phyloP scores from a whole-genome alignment of 2,113 vertebrate species.

The Vulpes lagopus region DNA sequence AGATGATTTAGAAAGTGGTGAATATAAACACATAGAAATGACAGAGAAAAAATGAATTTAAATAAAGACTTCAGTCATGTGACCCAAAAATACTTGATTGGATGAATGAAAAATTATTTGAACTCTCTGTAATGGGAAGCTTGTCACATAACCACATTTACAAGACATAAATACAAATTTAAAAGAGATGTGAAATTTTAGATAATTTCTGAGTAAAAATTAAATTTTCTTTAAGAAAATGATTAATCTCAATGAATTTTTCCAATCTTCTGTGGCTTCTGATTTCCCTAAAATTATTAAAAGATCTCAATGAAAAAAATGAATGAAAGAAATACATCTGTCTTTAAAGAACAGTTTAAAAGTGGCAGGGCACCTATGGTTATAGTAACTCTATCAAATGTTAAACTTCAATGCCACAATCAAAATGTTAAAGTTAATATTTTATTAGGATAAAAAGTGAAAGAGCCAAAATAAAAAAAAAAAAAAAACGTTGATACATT shows the following conservation, averaged over 20 bases:
- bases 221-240: constrained; percentile 3
- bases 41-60: not conserved
- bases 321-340: not conserved
- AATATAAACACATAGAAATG: not conserved
- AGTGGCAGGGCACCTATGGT: not conserved
- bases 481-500: not conserved
- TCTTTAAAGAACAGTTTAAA: not conserved
- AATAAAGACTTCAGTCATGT: not conserved
- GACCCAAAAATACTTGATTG: not conserved
- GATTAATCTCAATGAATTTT: not conserved
- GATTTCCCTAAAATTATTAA: not conserved
- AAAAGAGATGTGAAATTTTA: not conserved
- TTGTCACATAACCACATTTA: not conserved
- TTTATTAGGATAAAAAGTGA: constrained; percentile 45
- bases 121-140: not conserved
- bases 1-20: not conserved
- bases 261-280: not conserved
- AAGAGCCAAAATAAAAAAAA: not conserved
- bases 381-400: not conserved
- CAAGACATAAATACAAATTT: not conserved
- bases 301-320: constrained; percentile 41
- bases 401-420: not conserved
- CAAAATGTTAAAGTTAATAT: constrained; percentile 54
- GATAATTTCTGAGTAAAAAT: constrained; percentile 18
- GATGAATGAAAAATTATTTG: not conserved